A percentile compares a stretch with the other conserved stretches of the same genome.
These are phyloP conservation scores for Atrina japonica DNA, from an alignment of 2,888 invertebrate genomes.

Conservation along the genomic window DNA sequence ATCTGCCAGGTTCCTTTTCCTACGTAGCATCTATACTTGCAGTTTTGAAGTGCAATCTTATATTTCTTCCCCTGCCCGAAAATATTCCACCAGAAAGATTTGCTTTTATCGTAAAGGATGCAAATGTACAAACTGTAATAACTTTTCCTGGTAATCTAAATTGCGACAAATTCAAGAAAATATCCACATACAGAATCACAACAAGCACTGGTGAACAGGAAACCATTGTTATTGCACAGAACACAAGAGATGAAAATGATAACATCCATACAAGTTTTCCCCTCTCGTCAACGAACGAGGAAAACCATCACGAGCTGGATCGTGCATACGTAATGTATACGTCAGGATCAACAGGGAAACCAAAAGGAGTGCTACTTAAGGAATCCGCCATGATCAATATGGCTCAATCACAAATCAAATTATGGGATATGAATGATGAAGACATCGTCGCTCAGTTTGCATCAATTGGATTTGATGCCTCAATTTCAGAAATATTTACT, in stretches of 20 bases:
- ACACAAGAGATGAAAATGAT: not conserved
- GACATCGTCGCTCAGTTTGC: conserved; percentile 92
- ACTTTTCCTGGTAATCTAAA: conserved; percentile 30
- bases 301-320: conserved; percentile 32
- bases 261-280: not conserved
- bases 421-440: conserved; percentile 89
- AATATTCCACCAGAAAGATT: conserved; percentile 64
- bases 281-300: not conserved
- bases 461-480: conserved; percentile 94
- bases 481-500: conserved; percentile 93
- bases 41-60: conserved; percentile 49
- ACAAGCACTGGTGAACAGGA: not conserved
- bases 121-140: conserved; percentile 51
- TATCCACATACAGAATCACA: not conserved
- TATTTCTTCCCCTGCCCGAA: conserved; percentile 69
- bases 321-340: conserved; percentile 86
- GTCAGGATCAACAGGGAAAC: conserved; percentile 92
- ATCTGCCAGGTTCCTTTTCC: conserved; percentile 59
- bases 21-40: conserved; percentile 81
- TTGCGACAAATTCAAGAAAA: not conserved
- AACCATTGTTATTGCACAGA: conserved; percentile 11
- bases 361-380: conserved; percentile 92
- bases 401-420: conserved; percentile 92
- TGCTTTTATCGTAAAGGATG: conserved; percentile 61
- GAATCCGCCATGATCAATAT: conserved; percentile 87